Base-by-base conservation (phyloP, 2,113 vertebrate genomes). In the Camelus bactrianus region DNA sequence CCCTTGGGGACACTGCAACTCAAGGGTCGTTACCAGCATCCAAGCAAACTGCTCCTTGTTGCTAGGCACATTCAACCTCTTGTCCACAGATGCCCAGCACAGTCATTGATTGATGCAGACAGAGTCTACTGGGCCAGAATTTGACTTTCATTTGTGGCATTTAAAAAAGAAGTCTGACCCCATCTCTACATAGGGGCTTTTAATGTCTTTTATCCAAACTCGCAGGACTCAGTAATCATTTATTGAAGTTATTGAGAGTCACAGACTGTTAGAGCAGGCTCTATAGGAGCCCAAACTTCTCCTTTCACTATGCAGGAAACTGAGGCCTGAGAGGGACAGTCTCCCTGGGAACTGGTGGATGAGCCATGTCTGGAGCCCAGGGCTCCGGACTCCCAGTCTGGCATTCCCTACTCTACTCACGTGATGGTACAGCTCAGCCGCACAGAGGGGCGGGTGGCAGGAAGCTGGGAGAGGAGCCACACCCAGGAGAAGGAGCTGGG, bases 391-490 rank as follows among this genome's bases (percentile, higher is more conserved):
- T 89, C 22, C 15, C 14, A 32, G 22, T 2, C 46, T 5, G 32
- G 19, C 0, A 26, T 15, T 65, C 35, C 32, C 30, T 19, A 0
- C 2, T 30, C 7, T 30, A n/a, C 17, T 30, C 2, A 14, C 10
- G 42, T 54, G 76, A 48, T 46, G 73, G 46, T 5, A 30, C 46
- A n/a, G 35, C 35, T 86, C 8, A 17, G 30, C 54, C 62, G 8
- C 80, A 16, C 26, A 16, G 46, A 50, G 67, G 16, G 3, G 2
- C 1, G 1, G 54, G 32, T 60, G 52, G 12, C 9, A 16, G 56
- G 48, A 35, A 42, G 38, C 3, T 19, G 58, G 12, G 12, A 30
- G 13, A 72, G 24, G 69, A 14, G 4, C 5, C 32, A 1, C 22
- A 10, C 28, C 9, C 11, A 8, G 50, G 72, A 30, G 72, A 52